A percentile compares a stretch with the other conserved stretches of the same genome.
Conservation (phyloP, 1,140 invertebrate species). For the Probaryconus sp. region DNA sequence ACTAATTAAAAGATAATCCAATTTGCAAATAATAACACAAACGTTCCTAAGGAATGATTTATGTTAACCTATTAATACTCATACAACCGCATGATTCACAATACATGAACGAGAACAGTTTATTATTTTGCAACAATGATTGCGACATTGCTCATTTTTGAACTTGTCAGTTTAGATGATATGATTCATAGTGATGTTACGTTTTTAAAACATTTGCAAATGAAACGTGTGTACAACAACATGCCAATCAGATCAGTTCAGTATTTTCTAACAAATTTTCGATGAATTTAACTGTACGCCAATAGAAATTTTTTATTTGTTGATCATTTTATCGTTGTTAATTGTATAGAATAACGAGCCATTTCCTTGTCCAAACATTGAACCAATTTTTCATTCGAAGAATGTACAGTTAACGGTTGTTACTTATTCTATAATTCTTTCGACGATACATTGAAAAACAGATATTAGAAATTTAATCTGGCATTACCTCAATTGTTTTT, state of each 20-base stretch:
- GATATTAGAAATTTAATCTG: too few species aligned
- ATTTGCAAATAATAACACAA: constrained; percentile 24
- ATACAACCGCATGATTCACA: constrained; percentile 44
- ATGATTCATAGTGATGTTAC: constrained; percentile 58
- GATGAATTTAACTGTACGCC: too few species aligned
- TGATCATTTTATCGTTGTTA: too few species aligned
- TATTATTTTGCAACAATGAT: constrained; percentile 64
- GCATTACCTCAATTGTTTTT: too few species aligned
- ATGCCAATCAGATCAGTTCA: constrained; percentile 44
- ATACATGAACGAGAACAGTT: constrained; percentile 59
- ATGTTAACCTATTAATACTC: constrained; percentile 58
- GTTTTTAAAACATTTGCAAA: constrained; percentile 41
- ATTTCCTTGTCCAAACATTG: too few species aligned
- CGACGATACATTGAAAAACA: too few species aligned
- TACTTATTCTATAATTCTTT: too few species aligned
- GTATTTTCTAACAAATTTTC: constrained; percentile 17
- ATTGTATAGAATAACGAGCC: too few species aligned
- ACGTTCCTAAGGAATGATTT: constrained; percentile 31
- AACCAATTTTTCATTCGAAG: too few species aligned
- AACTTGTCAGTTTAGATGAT: constrained; percentile 51
- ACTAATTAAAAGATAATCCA: constrained; percentile 20
- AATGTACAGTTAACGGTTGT: too few species aligned
- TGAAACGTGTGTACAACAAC: constrained; percentile 42
- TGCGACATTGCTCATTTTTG: constrained; percentile 57
- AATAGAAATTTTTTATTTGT: too few species aligned